Conservation (phyloP, 2,113 vertebrate genomes). For the Clupea harengus region DNA sequence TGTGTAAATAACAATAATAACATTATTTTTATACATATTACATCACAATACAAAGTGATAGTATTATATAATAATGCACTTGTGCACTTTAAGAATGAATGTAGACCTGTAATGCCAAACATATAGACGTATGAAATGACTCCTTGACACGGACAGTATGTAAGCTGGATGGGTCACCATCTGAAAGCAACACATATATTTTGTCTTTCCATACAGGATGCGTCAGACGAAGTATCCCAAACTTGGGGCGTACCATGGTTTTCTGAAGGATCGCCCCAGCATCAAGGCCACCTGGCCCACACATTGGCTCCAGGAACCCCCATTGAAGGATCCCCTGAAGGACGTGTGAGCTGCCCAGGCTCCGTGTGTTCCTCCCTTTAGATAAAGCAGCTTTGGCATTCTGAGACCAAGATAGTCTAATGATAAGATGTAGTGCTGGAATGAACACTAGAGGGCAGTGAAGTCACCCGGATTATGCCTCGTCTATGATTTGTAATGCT, state of each 20-base stretch:
- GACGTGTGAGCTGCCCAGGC: slow-evolving; percentile 55
- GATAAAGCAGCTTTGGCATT: not conserved
- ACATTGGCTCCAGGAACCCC: slow-evolving; percentile 66
- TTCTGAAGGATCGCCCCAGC: slow-evolving; percentile 68
- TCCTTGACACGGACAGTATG: not conserved
- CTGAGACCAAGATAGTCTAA: not conserved
- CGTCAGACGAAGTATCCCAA: slow-evolving; percentile 59
- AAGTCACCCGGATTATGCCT: no score
- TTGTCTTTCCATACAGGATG: slow-evolving; percentile 49
- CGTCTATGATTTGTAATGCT: no score
- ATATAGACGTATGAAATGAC: not conserved
- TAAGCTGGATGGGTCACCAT: no score
- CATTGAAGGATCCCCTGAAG: slow-evolving; percentile 56
- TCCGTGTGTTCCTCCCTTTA: slow-evolving; percentile 36
- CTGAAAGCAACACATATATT: not conserved
- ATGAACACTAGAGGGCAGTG: not conserved
- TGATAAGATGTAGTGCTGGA: not conserved
- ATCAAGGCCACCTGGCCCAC: slow-evolving; percentile 68
- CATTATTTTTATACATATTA: not conserved
- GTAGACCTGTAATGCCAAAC: not conserved
- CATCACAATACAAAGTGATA: not conserved
- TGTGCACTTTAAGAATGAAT: not conserved
- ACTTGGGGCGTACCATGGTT: slow-evolving; percentile 60
- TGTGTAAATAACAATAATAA: not conserved
- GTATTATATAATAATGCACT: not conserved